phyloP scores from a whole-genome alignment of 2,888 invertebrate genomes.

The Sarcophaga variegata region DNA sequence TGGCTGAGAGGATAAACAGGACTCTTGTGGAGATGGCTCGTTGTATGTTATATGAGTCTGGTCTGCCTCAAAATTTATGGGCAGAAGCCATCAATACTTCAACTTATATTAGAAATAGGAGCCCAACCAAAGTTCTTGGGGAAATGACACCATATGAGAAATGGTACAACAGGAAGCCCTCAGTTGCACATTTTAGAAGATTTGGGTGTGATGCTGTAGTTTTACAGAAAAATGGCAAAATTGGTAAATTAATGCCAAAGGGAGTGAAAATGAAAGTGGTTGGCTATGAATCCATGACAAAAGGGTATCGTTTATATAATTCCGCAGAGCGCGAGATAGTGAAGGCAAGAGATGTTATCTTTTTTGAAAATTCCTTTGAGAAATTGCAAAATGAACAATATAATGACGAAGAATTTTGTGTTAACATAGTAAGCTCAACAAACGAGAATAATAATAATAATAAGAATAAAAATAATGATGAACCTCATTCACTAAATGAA shows the following conservation, averaged over 20 bases:
- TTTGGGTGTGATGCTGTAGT: too few relatives aligned
- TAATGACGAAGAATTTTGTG: too few relatives aligned
- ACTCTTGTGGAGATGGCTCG: constrained; percentile 72
- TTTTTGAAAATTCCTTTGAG: too few relatives aligned
- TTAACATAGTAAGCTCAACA: neutral
- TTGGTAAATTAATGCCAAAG: too few relatives aligned
- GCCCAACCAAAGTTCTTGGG: constrained; percentile 11
- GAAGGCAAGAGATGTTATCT: constrained; percentile 45
- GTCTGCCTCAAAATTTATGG: constrained; percentile 65
- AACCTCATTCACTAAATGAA: too few relatives aligned
- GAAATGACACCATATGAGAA: constrained; percentile 67
- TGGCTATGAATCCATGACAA: constrained; percentile 49
- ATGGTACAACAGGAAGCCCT: constrained; percentile 61
- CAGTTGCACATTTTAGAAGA: neutral
- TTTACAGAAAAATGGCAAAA: too few relatives aligned
- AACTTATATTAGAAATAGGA: too few relatives aligned
- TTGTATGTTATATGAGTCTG: constrained; percentile 72
- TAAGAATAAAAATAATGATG: too few relatives aligned
- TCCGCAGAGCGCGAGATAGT: constrained; percentile 28
- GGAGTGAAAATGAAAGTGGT: constrained; percentile 1
- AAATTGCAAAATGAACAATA: too few relatives aligned
- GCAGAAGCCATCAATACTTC: too few relatives aligned
- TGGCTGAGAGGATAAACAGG: too few relatives aligned
- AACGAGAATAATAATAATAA: too few relatives aligned
- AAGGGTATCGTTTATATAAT: constrained; percentile 59